Evolutionary conservation across 2,888 invertebrate species (phyloP), one percentile per base, ranked within the genome.

Genomic region (Erebia epiphron): DNA sequence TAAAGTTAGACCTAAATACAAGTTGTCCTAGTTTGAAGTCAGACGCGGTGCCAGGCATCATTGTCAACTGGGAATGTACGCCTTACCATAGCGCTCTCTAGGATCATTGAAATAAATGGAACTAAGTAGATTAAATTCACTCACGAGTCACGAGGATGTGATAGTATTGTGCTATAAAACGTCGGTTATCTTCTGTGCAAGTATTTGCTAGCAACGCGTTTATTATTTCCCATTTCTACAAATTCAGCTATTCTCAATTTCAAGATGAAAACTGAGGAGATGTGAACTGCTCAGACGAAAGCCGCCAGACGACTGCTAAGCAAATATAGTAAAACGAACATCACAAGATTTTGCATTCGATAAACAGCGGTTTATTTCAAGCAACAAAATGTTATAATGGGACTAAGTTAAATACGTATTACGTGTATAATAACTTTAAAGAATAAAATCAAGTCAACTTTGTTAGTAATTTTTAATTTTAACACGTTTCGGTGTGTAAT

Each of bases 31-130:
- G 67, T 70, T 70, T 57, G 49, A 65, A 58, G 66, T 43, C 35
- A 67, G 69, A 66, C 65, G 52, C 58, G 43, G 43, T 68, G 60
- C 73, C 70, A 73, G 68, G 62, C 70, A 68, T 69, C 73, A 70
- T 68, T 62, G 70, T 70, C 64, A 68, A 70, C 70, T 70, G 62
- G 54, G 62, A 66, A 54, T 73, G 70, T 64, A 65, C 70, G 56
- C 67, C 61, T 16, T 65, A 70, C 60, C 61, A 61, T 35, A 21
- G 65, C 68, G 62, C 68, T 68, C 61, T 56, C 57, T 50, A 57
- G 60, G 64, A 61, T 66, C 66, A 58, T 73, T 70, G 54, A 62
- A 66, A 70, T 62, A 68, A 73, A 50, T 70, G 60, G 65, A 70
- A 65, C 41, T n/a, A n/a, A n/a, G n/a, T 68, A 14, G 50, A 65